Percentiles rank a stretch among this genome's conserved stretches.
Evolutionary conservation across 2,797 vertebrate genomes (phyloP).

Genomic region (Sandelia bainsii): DNA sequence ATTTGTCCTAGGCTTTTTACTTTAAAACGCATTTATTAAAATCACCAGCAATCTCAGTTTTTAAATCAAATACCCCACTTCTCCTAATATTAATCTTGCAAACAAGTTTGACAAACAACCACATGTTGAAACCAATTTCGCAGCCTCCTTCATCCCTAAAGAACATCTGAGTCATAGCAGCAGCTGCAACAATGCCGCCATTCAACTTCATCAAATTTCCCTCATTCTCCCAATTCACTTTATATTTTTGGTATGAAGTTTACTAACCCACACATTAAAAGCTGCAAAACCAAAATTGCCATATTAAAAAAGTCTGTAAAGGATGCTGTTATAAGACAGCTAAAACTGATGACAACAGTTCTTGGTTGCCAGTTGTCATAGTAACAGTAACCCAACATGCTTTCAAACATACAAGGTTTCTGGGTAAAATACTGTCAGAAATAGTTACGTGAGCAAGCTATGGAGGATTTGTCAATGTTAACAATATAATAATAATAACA

Average conservation of each 20-base stretch:
- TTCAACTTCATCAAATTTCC: conserved; percentile 33
- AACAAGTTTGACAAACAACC: conserved; percentile 10
- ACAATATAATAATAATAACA: not conserved
- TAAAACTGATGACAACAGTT: too few species aligned
- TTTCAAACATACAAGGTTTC: not conserved
- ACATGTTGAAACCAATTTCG: conserved; percentile 18
- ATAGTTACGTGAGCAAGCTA: too few species aligned
- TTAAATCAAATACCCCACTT: not conserved
- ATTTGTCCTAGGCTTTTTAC: not conserved
- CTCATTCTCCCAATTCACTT: conserved; percentile 7
- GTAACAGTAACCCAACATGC: not conserved
- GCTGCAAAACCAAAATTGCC: not conserved
- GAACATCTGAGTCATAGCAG: conserved; percentile 31
- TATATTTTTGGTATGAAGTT: conserved; percentile 16
- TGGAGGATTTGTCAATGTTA: too few species aligned
- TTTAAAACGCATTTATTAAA: not conserved
- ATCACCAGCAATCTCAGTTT: not conserved
- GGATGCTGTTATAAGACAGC: too few species aligned
- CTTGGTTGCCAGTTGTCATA: not conserved
- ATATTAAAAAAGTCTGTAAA: not conserved
- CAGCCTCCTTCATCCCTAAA: conserved; percentile 19
- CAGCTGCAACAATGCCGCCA: conserved; percentile 26
- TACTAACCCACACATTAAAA: conserved; percentile 14
- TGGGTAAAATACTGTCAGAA: not conserved
- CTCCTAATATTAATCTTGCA: not conserved